These are phyloP conservation scores for Muntiacus muntjak DNA, from an alignment of 2,113 vertebrate genomes.

Conservation along the genomic window DNA sequence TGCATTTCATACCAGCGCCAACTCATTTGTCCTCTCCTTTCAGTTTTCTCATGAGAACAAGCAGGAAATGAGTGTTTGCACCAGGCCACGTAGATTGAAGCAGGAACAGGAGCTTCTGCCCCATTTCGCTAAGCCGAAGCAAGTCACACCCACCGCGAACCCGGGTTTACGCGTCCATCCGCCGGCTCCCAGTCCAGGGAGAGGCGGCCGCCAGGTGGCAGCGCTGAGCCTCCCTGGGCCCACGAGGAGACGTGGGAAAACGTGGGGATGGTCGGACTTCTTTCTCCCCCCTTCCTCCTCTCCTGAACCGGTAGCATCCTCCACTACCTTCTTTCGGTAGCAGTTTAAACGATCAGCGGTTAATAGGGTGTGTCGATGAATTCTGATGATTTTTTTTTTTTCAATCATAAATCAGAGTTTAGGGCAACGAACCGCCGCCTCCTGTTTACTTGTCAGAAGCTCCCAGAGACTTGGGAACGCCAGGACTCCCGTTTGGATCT, in stretches of 20 bases:
- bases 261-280: background rate
- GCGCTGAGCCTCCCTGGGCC: conserved; percentile 84
- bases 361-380: background rate
- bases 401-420: background rate
- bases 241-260: conserved; percentile 49
- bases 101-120: background rate
- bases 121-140: background rate
- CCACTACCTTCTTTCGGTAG: background rate
- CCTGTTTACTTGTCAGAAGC: background rate
- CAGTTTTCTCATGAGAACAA: background rate
- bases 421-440: background rate
- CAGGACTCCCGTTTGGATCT: background rate
- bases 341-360: background rate
- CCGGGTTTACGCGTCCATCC: background rate
- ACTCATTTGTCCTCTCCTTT: background rate
- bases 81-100: background rate
- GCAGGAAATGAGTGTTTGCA: background rate
- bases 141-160: background rate
- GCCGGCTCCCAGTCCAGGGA: background rate
- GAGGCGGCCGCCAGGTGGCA: conserved; percentile 91
- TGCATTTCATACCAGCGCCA: background rate
- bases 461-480: background rate
- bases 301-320: background rate
- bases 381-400: background rate
- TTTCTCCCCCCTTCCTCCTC: background rate